phyloP scores from a whole-genome alignment of 2,888 invertebrate genomes.

The Ischnus inquisitorius region DNA sequence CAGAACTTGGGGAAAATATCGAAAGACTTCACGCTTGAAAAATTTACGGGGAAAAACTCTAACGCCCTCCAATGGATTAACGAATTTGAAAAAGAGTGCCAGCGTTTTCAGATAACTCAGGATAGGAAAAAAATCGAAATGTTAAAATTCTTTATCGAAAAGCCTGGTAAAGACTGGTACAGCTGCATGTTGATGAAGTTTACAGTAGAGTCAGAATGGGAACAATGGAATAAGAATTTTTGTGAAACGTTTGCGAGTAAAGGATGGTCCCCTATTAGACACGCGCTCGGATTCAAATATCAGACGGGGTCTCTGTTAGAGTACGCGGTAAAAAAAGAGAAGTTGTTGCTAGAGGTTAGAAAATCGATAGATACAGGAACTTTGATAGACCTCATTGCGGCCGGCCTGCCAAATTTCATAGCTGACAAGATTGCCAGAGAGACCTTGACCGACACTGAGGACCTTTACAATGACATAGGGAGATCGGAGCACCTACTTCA shows the following conservation, averaged over 20 bases:
- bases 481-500: conserved; percentile 72
- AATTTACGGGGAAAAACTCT: conserved; percentile 29
- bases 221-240: conserved; percentile 69
- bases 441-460: conserved; percentile 70
- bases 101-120: conserved; percentile 28
- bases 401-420: conserved; percentile 73
- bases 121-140: conserved; percentile 70
- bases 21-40: conserved; percentile 47
- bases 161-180: conserved; percentile 71
- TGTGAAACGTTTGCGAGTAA: conserved; percentile 74
- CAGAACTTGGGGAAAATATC: conserved; percentile 41
- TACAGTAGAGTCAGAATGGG: conserved; percentile 70
- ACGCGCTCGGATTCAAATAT: conserved; percentile 71
- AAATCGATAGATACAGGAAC: conserved; percentile 32
- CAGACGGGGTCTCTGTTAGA: conserved; percentile 40
- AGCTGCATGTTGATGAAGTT: conserved; percentile 71
- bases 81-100: conserved; percentile 19
- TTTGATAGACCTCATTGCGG: conserved; percentile 72
- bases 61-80: conserved; percentile 38
- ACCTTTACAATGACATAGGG: conserved; percentile 75
- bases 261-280: conserved; percentile 73
- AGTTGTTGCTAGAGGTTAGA: conserved; percentile 21
- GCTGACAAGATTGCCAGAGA: conserved; percentile 74
- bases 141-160: conserved; percentile 69
- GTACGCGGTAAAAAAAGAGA: conserved; percentile 43